Conservation (phyloP, 2,888 invertebrate genomes). For the Cremastobaeus sp. region DNA sequence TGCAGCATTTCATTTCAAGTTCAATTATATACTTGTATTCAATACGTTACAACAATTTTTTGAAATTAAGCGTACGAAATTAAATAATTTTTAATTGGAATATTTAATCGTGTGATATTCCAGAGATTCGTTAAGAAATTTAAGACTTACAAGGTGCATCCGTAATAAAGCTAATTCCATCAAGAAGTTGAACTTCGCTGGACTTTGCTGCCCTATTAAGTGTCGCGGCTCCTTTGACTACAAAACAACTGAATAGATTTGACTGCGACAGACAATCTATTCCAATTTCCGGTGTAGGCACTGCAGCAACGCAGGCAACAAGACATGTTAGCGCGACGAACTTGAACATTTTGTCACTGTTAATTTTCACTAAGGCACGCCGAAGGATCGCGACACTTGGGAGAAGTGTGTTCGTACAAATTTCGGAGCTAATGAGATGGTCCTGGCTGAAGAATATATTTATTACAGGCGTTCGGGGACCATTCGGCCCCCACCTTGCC, state of each 20-base stretch:
- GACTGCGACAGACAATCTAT: slow-evolving; percentile 77
- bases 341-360: slow-evolving; percentile 76
- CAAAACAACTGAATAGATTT: slow-evolving; percentile 80
- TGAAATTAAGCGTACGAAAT: too few species aligned
- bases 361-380: slow-evolving; percentile 35
- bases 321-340: slow-evolving; percentile 72
- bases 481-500: slow-evolving; percentile 68
- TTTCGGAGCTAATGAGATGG: slow-evolving; percentile 76
- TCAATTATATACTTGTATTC: too few species aligned
- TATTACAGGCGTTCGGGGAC: slow-evolving; percentile 73
- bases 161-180: slow-evolving; percentile 81
- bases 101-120: too few species aligned
- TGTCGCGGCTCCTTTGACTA: slow-evolving; percentile 81
- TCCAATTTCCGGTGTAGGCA: slow-evolving; percentile 69
- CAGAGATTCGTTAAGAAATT: not conserved
- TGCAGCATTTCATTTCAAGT: too few species aligned
- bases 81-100: too few species aligned
- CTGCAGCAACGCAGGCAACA: slow-evolving; percentile 72
- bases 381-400: slow-evolving; percentile 30
- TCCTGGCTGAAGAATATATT: slow-evolving; percentile 75
- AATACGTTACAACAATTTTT: too few species aligned
- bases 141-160: slow-evolving; percentile 74
- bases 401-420: slow-evolving; percentile 69
- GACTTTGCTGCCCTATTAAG: slow-evolving; percentile 81
- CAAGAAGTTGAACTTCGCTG: slow-evolving; percentile 80